Evolutionary conservation across 2,113 vertebrate species (phyloP).

Genomic region (Eolophus roseicapilla): DNA sequence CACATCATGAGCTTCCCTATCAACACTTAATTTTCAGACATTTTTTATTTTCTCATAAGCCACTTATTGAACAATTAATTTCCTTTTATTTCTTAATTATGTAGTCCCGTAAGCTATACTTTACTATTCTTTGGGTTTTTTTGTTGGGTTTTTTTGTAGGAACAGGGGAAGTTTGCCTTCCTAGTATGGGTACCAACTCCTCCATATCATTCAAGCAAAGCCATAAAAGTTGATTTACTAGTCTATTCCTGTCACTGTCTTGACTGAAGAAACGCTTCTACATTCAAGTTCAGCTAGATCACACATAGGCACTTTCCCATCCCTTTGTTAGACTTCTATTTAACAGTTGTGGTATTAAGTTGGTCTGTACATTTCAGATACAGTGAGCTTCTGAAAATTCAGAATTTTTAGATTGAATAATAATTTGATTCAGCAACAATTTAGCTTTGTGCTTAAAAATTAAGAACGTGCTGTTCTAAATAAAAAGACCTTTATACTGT

Average conservation of each 20-base stretch:
- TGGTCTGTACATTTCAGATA: not conserved
- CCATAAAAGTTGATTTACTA: not conserved
- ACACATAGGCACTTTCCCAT: not conserved
- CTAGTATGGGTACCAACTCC: not conserved
- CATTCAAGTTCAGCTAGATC: not conserved
- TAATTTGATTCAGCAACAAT: not conserved
- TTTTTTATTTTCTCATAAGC: not conserved
- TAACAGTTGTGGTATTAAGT: not conserved
- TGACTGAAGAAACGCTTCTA: not conserved
- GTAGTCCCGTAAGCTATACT: not conserved
- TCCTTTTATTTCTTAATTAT: not conserved
- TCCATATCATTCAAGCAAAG: not conserved
- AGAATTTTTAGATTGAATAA: not conserved
- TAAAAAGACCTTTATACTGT: not conserved
- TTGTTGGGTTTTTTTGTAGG: not conserved
- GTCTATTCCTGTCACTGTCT: not conserved
- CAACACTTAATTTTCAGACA: not conserved
- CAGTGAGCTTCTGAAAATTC: not conserved
- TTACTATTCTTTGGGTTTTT: not conserved
- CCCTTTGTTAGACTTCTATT: not conserved
- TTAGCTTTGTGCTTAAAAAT: not conserved
- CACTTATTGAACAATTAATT: not conserved
- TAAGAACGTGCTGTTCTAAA: not conserved
- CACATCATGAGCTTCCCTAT: not conserved
- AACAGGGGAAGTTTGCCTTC: not conserved